Percentiles rank a stretch among this genome's conserved stretches.
Conservation (phyloP, 2,888 invertebrate genomes). For the Tillus elongatus region DNA sequence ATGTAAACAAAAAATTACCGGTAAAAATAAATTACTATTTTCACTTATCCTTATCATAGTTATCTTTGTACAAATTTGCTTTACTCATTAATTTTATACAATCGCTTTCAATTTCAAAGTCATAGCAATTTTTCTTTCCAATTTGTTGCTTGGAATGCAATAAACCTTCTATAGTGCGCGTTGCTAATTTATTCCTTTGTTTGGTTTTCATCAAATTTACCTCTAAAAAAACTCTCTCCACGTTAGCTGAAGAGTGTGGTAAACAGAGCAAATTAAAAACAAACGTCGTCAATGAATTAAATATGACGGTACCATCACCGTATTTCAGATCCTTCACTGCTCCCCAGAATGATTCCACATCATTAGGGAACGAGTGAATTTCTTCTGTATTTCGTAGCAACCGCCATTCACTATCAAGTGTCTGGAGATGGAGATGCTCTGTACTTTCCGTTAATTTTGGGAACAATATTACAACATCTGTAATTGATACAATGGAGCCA, state of each 20-base stretch:
- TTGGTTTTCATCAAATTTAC: conserved; percentile 11
- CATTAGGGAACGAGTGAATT: conserved; percentile 4
- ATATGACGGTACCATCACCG: conserved; percentile 3
- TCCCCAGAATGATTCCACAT: conserved; percentile 4
- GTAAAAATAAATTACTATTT: no score
- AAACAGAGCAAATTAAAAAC: conserved; percentile 8
- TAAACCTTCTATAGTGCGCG: conserved; percentile 8
- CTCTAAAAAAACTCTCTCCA: conserved; percentile 10
- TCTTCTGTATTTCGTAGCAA: conserved; percentile 12
- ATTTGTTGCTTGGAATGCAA: conserved; percentile 9
- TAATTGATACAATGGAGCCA: not conserved
- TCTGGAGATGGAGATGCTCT: conserved; percentile 6
- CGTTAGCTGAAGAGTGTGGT: conserved; percentile 11
- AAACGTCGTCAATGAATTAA: not conserved
- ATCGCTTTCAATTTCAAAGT: not conserved
- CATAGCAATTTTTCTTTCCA: conserved; percentile 3
- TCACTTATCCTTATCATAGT: no score
- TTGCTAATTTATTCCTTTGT: conserved; percentile 9
- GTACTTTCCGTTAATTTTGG: not conserved
- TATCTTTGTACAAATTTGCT: no score
- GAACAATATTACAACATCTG: conserved; percentile 4
- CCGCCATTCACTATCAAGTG: conserved; percentile 7
- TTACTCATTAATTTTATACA: no score
- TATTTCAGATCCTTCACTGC: conserved; percentile 5
- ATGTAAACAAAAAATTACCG: no score